These are phyloP conservation scores for Takifugu bimaculatus DNA, from an alignment of 2,113 vertebrate species.

Conservation along the genomic window DNA sequence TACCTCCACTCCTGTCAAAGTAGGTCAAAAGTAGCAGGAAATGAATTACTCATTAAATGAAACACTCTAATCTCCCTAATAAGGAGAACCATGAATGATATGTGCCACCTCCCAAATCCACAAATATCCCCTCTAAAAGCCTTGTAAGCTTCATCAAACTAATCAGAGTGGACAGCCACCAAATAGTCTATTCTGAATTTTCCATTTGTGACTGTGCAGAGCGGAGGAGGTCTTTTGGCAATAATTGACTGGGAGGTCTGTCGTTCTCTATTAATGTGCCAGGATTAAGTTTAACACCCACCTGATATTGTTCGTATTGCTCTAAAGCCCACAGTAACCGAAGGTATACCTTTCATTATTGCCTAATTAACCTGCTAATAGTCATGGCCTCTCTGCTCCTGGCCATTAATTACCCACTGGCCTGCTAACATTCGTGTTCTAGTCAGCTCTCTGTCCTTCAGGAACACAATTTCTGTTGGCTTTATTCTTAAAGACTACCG, in stretches of 20 bases:
- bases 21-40: slow-evolving; percentile 63
- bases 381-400: slow-evolving; percentile 66
- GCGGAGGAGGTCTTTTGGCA: slow-evolving; percentile 73
- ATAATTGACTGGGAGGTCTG: slow-evolving; percentile 78
- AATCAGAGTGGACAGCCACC: slow-evolving; percentile 58
- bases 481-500: slow-evolving; percentile 49
- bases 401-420: slow-evolving; percentile 68
- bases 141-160: slow-evolving; percentile 68
- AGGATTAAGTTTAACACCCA: slow-evolving; percentile 81
- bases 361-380: slow-evolving; percentile 89
- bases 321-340: slow-evolving; percentile 76
- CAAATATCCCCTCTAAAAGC: slow-evolving; percentile 68
- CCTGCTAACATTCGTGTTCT: slow-evolving; percentile 42
- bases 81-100: slow-evolving; percentile 59
- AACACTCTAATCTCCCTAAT: slow-evolving; percentile 65
- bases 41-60: slow-evolving; percentile 67
- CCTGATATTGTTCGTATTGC: slow-evolving; percentile 69
- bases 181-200: slow-evolving; percentile 67
- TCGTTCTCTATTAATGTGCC: slow-evolving; percentile 73
- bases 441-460: slow-evolving; percentile 49
- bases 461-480: slow-evolving; percentile 49
- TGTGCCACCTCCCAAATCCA: slow-evolving; percentile 56
- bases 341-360: slow-evolving; percentile 77
- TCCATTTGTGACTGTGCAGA: slow-evolving; percentile 65
- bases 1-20: slow-evolving; percentile 50